Evolutionary conservation across 2,888 invertebrate species (phyloP), one percentile per base, ranked within the genome.

Genomic region (Amphipoea oculea): DNA sequence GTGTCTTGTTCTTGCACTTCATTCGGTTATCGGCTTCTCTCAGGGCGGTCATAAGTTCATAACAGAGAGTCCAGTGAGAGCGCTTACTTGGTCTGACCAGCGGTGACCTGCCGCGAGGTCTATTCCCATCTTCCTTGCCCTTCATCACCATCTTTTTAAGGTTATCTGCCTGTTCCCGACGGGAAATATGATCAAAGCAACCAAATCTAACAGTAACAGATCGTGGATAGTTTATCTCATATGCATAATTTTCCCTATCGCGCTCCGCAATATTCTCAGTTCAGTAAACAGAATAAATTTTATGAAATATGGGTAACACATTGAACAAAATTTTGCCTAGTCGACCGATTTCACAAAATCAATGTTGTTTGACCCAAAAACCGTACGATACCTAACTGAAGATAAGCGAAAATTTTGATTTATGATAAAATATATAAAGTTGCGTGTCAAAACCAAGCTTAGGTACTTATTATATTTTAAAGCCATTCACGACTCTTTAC

Each of bases 361-460:
- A 83, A 89, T 83, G 75, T 83, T 48, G 73, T 82, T 83, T 85
- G 88, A 88, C 89, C 86, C 78, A 89, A 87, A 89, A 89, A 78
- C 72, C 63, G 66, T 81, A 76, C 45, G 65, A 65, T 72, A 84
- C 78, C 65, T n/a, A 68, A 54, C 57, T 73, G 80, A 82, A 83
- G 88, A 87, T 90, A 86, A 89, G 84, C 79, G 20, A 88, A 79
- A 86, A 79, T 79, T 78, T 69, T 75, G 76, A 82, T 88, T 84
- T 60, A 72, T 78, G 82, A 83, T 86, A 85, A 88, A 82, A 76
- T 80, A 81, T 79, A 74, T 72, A 72, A 73, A 76, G 79, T 89
- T 84, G 90, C 90, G 89, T 89, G 89, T 82, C 82, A 65, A 79
- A 67, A 79, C 48, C 57, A 36, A 67, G 68, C 79, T 88, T 71